Evolutionary conservation across 1,140 invertebrate species (phyloP).

Genomic region (Drosophila ogumai): DNA sequence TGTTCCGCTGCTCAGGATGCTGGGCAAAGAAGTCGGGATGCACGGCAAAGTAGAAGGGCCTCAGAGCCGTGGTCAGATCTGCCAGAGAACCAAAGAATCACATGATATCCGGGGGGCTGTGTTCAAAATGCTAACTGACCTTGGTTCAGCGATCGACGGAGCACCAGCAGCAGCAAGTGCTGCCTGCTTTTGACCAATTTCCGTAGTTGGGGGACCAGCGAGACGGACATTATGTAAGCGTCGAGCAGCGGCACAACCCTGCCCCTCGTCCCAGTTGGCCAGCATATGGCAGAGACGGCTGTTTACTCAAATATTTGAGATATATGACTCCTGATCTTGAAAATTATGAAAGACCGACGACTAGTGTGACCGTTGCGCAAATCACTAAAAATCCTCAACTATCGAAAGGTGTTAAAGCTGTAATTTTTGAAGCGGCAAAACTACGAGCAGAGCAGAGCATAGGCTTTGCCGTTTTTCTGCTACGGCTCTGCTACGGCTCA

Average conservation of each 20-base stretch:
- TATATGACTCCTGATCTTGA: conserved; percentile 51
- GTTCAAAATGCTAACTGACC: conserved; percentile 30
- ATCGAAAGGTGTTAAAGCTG: not conserved
- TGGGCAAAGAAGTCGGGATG: conserved; percentile 98
- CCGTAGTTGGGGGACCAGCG: conserved; percentile 31
- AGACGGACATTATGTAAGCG: conserved; percentile 56
- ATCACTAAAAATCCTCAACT: not conserved
- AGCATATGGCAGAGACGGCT: conserved; percentile 33
- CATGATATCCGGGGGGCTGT: conserved; percentile 12
- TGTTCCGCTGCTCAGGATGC: conserved; percentile 93
- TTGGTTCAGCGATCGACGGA: conserved; percentile 45
- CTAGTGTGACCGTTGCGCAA: conserved; percentile 5
- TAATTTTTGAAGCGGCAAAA: too few relatives aligned
- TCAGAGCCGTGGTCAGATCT: conserved; percentile 94
- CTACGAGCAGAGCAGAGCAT: too few relatives aligned
- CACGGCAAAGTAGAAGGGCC: conserved; percentile 97
- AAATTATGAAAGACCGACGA: conserved; percentile 37
- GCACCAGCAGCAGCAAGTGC: conserved; percentile 14
- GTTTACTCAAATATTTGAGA: conserved; percentile 34
- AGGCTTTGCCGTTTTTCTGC: too few relatives aligned
- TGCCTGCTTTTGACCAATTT: conserved; percentile 21
- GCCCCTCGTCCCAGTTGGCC: conserved; percentile 28
- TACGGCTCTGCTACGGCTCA: too few relatives aligned
- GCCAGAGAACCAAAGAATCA: conserved; percentile 51
- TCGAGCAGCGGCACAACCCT: conserved; percentile 41